A percentile compares a stretch with the other conserved stretches of the same genome.
Conservation (phyloP, 2,113 vertebrate genomes). For the Pomatostomus ruficeps region DNA sequence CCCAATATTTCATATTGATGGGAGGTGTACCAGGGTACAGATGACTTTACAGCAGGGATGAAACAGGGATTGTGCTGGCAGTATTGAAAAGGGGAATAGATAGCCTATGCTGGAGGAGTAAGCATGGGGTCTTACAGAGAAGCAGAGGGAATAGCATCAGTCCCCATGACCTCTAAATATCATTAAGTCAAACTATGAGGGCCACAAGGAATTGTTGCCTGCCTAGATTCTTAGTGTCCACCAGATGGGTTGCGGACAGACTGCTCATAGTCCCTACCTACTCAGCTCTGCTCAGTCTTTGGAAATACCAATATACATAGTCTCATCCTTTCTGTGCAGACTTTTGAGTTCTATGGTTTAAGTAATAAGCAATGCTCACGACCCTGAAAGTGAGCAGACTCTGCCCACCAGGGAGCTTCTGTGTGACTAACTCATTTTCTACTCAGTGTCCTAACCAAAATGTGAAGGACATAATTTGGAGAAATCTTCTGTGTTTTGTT, state of each 20-base stretch:
- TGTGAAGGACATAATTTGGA: neutral
- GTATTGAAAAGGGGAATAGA: neutral
- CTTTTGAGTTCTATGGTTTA: neutral
- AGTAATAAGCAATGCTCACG: neutral
- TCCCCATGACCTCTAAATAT: too few relatives aligned
- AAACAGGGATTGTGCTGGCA: neutral
- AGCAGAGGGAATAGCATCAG: neutral
- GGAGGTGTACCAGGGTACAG: accelerated
- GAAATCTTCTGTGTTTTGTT: neutral
- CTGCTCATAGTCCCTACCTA: neutral
- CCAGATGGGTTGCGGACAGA: neutral
- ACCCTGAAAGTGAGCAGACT: neutral
- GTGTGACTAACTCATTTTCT: neutral
- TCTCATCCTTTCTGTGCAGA: neutral
- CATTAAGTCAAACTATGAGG: neutral
- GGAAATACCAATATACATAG: neutral
- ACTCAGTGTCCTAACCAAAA: neutral
- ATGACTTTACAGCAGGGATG: neutral
- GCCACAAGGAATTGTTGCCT: neutral
- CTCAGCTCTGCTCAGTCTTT: neutral
- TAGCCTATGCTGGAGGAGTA: neutral
- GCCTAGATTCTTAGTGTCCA: neutral
- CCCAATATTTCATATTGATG: neutral
- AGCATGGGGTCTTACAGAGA: neutral
- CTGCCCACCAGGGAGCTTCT: neutral